phyloP scores from a whole-genome alignment of 2,113 vertebrate genomes.

The Prunella himalayana region DNA sequence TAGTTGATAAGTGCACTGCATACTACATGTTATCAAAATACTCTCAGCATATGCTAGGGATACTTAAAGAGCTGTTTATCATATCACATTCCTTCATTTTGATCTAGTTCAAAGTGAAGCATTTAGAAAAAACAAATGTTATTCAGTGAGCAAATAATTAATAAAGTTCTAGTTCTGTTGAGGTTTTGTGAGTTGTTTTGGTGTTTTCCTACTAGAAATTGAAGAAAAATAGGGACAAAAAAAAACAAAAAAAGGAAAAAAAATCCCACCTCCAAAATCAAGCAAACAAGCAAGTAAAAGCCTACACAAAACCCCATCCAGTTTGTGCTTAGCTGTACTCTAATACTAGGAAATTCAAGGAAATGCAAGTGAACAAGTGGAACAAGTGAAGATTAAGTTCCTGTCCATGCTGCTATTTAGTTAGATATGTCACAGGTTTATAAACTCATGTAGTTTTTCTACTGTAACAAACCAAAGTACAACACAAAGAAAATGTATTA shows the following conservation, averaged over 20 bases:
- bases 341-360: background rate
- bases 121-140: background rate
- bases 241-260: background rate
- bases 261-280: rapidly evolving
- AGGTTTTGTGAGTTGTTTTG: background rate
- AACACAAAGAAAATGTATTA: background rate
- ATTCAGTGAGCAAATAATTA: background rate
- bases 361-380: background rate
- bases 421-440: background rate
- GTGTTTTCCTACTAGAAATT: background rate
- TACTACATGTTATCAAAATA: background rate
- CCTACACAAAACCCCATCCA: rapidly evolving
- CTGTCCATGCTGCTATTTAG: background rate
- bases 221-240: background rate
- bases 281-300: background rate
- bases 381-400: background rate
- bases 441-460: background rate
- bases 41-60: background rate
- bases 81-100: background rate
- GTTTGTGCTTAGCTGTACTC: background rate
- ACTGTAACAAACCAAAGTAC: background rate
- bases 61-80: background rate
- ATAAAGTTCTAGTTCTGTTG: background rate
- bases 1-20: background rate
- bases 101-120: background rate